A percentile compares a stretch with the other conserved stretches of the same genome.
Conservation (phyloP, 2,113 vertebrate genomes). For the Varanus komodoensis region DNA sequence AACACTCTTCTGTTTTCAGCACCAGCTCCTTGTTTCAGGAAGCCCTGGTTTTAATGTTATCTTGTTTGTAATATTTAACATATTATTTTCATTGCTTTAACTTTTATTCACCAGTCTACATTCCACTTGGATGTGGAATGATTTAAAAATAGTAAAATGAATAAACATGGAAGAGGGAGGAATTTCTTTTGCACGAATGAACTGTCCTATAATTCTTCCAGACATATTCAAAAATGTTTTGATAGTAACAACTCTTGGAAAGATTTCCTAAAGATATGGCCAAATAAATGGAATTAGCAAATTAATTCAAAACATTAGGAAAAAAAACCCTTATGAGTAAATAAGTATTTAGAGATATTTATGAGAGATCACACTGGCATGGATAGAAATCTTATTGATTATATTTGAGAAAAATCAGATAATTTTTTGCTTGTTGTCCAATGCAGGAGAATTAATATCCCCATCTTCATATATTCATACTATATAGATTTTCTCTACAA, state of each 20-base stretch:
- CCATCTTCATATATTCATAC: background rate
- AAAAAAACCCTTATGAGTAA: background rate
- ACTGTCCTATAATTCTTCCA: too few relatives aligned
- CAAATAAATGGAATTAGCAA: background rate
- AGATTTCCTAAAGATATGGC: background rate
- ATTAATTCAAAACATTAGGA: background rate
- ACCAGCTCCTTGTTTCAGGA: too few relatives aligned
- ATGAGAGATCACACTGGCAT: background rate
- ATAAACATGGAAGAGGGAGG: too few relatives aligned
- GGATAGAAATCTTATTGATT: background rate
- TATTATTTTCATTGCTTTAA: too few relatives aligned
- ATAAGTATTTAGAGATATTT: background rate
- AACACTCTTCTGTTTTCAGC: too few relatives aligned
- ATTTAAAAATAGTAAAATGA: too few relatives aligned
- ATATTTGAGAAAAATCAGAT: background rate
- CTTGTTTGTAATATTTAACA: too few relatives aligned
- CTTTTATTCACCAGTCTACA: too few relatives aligned
- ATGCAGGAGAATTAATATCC: background rate
- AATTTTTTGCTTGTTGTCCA: background rate
- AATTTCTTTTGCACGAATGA: too few relatives aligned
- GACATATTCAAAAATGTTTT: too few relatives aligned
- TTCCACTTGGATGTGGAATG: too few relatives aligned
- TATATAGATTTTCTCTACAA: background rate
- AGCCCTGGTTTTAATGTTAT: too few relatives aligned
- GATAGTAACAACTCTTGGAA: background rate